These are phyloP conservation scores for Onychomys arenicola DNA, from an alignment of 2,797 vertebrate species.

Conservation along the genomic window DNA sequence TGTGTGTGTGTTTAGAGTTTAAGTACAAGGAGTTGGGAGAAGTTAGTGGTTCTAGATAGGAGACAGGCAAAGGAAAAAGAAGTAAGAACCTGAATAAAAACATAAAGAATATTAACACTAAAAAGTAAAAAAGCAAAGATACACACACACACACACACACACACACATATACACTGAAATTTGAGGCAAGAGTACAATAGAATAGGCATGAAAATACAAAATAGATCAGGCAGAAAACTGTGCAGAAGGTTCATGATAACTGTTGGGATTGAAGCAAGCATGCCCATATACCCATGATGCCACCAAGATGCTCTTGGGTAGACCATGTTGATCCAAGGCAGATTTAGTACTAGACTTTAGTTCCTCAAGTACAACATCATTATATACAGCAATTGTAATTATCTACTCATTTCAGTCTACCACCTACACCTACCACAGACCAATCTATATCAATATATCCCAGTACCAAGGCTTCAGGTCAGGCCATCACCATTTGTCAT, in stretches of 20 bases:
- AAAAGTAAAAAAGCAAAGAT: background rate
- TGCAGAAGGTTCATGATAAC: background rate
- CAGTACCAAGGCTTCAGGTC: background rate
- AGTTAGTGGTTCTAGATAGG: background rate
- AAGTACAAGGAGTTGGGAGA: background rate
- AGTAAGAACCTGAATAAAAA: background rate
- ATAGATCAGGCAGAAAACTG: background rate
- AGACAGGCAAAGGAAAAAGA: background rate
- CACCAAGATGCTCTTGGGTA: background rate
- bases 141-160: too few species aligned
- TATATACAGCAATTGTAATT: background rate
- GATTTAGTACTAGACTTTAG: background rate
- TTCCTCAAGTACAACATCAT: background rate
- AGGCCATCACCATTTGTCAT: constrained; percentile 3
- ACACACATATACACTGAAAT: background rate
- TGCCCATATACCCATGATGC: background rate
- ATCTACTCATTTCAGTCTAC: background rate
- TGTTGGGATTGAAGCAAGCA: background rate
- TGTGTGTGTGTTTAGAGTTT: background rate
- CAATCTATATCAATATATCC: background rate
- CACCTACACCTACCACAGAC: background rate
- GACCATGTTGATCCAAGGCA: background rate
- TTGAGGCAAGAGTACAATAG: background rate
- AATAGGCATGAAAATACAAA: background rate
- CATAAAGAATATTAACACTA: background rate